Percentiles rank a stretch among this genome's conserved stretches.
Conservation (phyloP, 2,888 invertebrate genomes). For the Napeogenes inachia region DNA sequence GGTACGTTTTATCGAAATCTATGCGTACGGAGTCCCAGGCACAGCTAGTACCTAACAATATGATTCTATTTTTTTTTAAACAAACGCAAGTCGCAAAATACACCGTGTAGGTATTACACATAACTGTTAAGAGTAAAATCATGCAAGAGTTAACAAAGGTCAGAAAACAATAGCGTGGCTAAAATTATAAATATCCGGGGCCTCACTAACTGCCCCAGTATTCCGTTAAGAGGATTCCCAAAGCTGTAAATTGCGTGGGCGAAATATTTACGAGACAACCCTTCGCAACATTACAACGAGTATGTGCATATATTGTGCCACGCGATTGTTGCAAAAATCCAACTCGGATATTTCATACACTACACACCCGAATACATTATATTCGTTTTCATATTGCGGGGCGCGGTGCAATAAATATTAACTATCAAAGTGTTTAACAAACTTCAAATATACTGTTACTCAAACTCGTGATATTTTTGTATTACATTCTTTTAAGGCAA, state of each 20-base stretch:
- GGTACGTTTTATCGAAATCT: no score
- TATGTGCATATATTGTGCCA: constrained; percentile 46
- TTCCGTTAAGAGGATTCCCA: constrained; percentile 74
- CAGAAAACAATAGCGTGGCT: constrained; percentile 50
- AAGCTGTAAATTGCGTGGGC: constrained; percentile 72
- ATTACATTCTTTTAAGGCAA: no score
- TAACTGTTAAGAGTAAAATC: constrained; percentile 1
- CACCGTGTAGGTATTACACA: no score
- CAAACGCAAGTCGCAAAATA: no score
- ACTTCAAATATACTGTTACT: constrained; percentile 2
- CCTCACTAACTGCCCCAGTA: constrained; percentile 70
- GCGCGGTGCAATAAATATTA: no score
- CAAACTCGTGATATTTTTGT: not conserved
- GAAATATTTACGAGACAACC: constrained; percentile 75
- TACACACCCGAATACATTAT: constrained; percentile 13
- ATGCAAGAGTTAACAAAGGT: constrained; percentile 8
- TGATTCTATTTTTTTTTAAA: no score
- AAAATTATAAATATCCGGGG: constrained; percentile 65
- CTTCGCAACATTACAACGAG: constrained; percentile 67
- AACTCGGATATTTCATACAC: constrained; percentile 38
- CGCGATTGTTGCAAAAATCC: constrained; percentile 65
- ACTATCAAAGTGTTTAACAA: no score
- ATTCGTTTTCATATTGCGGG: constrained; percentile 5
- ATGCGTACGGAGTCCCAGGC: no score
- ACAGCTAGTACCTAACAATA: no score